Evolutionary conservation across 2,113 vertebrate genomes (phyloP), one percentile per base, ranked within the genome.

Genomic region (Sisor rabdophorus): DNA sequence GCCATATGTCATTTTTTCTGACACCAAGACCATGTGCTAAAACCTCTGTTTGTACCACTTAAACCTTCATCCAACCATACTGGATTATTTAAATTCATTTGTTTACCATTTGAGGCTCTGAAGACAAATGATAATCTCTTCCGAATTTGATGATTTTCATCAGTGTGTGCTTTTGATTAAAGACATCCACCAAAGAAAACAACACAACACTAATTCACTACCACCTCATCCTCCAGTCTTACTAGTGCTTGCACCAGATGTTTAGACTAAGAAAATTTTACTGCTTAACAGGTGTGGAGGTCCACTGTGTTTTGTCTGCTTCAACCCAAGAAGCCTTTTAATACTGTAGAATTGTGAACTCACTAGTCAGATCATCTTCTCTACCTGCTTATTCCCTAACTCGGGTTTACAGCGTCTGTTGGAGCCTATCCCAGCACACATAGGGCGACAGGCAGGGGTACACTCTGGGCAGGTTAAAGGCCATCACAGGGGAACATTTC

Each of bases 61-160:
- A 30, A 22, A 26, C 64, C 48, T 68, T 32, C 40, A 44, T 44
- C 63, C 74, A 76, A 36, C 22, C 61, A 68, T 20, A 8, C 52
- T 40, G 44, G 54, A 72, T 20, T 60, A 61, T 72, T 80, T 79
- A 72, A 59, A 60, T 67, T 28, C 40, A 65, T 80, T 44, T 76
- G 69, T 81, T 77, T 73, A 80, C 74, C 40, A 63, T 73, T 36
- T 40, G 30, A 64, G 60, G 63, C 54, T 19, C 53, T 59, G 44
- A 58, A 54, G 61, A 77, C 60, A 68, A 73, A 61, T 61, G n/a
- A 53, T 52, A 22, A 28, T 75, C 61, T 48, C 54, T 24, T 55
- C 56, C 52, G 44, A 50, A 70, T 30, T 53, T 59, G 50, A 28
- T 52, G 79, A 63, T 50, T 69, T 76, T 71, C 50, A 40, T 50